Base-by-base conservation (phyloP, 1,140 invertebrate genomes). In the Drosophila bipectinata region DNA sequence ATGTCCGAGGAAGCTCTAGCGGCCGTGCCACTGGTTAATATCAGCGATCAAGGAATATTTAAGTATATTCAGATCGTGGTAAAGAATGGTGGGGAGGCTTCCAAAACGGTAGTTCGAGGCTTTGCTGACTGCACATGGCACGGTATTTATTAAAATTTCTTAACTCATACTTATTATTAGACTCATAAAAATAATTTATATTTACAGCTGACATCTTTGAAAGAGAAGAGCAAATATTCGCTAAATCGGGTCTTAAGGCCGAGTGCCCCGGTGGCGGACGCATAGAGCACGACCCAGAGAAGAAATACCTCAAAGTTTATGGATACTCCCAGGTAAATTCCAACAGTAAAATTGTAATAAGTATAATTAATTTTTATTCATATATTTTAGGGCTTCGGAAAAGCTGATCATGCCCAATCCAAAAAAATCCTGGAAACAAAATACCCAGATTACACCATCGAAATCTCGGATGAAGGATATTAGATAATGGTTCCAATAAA, bases 11-110 rank as follows among this genome's bases (percentile, higher is more conserved):
- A 78, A 52, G 57, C 71, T 47, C 72, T 92, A 14, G 77, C 92
- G 28, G 76, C 92, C 45, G 89, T 97, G 34, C 92, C 94, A 1
- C 93, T 95, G 82, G 96, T 97, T n/a, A 95, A 96, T 56, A 97
- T 98, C 77, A 97, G 97, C 78, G 96, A 96, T 75, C 78, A 92
- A 64, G 97, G 97, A 30, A 93, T 93, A 51, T 98, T 97, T 82
- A 98, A 98, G 88, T 98, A 98, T 82, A 94, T 98, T 75, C 92
- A 97, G n/a, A 95, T 98, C 32, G 94, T 96, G 78, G 94, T 97
- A 1, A 92, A 93, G 57, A 71, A 83, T 55, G 89, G 80, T 4
- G 81, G 61, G 5, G 82, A 89, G 61, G 66, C 90, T 28, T 92
- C 84, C 15, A 96, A 96, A 89, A 92, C 92, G 45, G 94, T 97